These are phyloP conservation scores for Drosophila emarginata DNA, from an alignment of 2,888 invertebrate genomes.

Conservation along the genomic window DNA sequence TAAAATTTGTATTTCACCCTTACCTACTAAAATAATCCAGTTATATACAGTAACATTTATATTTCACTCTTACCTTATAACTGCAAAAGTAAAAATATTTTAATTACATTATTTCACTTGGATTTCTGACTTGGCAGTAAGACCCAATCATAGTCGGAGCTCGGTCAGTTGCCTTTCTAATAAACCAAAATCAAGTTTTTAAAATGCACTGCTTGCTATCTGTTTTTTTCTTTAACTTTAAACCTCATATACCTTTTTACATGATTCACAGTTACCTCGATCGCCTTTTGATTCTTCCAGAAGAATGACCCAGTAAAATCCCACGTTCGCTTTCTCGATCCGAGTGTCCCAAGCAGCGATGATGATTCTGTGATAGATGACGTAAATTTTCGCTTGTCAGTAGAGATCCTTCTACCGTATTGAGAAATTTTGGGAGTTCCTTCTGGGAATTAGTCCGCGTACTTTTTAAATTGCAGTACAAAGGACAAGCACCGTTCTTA, in stretches of 20 bases:
- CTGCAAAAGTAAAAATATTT: not conserved
- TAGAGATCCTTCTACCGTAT: constrained; percentile 43
- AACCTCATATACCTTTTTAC: not conserved
- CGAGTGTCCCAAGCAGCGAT: constrained; percentile 64
- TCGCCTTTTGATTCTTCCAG: constrained; percentile 73
- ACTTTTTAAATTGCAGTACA: constrained; percentile 74
- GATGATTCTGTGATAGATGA: constrained; percentile 48
- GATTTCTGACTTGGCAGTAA: too few relatives aligned
- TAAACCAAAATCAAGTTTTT: not conserved
- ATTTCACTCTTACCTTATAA: too few relatives aligned
- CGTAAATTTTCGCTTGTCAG: constrained; percentile 67
- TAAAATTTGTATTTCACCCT: not conserved
- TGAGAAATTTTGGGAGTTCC: constrained; percentile 50
- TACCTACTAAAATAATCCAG: too few relatives aligned
- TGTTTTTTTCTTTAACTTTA: not conserved
- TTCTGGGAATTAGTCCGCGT: constrained; percentile 70
- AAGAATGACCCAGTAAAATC: constrained; percentile 67
- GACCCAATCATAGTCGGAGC: too few relatives aligned
- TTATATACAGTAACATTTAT: too few relatives aligned
- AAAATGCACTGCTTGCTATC: not conserved
- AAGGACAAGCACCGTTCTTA: constrained; percentile 71
- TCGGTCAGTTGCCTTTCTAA: not conserved
- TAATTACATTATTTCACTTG: not conserved
- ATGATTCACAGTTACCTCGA: constrained; percentile 53
- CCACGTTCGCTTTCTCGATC: constrained; percentile 78